Conservation (phyloP, 2,797 vertebrate species). For the Pseudochirops corinnae region DNA sequence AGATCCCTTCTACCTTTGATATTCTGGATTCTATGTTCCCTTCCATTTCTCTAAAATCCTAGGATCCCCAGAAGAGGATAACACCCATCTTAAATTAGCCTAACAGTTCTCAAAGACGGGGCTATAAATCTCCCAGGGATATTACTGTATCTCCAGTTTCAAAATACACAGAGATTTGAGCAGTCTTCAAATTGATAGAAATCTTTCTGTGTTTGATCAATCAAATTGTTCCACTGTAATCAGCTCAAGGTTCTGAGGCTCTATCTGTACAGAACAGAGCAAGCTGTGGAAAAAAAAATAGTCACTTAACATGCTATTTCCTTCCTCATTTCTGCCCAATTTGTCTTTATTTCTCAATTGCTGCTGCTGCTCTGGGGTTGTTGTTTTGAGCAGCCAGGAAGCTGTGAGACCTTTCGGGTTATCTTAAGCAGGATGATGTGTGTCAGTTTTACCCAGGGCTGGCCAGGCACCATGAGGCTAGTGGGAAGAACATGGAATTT, state of each 20-base stretch:
- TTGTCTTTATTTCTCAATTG: conserved; percentile 81
- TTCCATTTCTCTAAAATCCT: not conserved
- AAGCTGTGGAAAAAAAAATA: conserved; percentile 79
- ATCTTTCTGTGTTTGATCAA: conserved; percentile 74
- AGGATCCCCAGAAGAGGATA: not conserved
- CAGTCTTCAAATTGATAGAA: conserved; percentile 72
- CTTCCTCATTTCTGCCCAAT: conserved; percentile 84
- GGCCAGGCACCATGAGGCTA: not conserved
- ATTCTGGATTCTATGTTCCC: not conserved
- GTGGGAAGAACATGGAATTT: not conserved
- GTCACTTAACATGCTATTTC: conserved; percentile 83
- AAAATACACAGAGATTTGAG: conserved; percentile 71
- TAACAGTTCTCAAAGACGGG: not conserved
- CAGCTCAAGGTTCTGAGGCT: conserved; percentile 66
- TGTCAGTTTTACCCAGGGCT: conserved; percentile 29
- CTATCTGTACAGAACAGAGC: conserved; percentile 82
- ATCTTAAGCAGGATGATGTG: conserved; percentile 40
- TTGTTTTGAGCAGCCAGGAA: conserved; percentile 53
- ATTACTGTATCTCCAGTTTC: conserved; percentile 32
- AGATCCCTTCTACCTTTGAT: not conserved
- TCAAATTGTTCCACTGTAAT: conserved; percentile 81
- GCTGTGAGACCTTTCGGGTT: conserved; percentile 39
- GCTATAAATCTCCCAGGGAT: not conserved
- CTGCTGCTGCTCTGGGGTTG: conserved; percentile 60
- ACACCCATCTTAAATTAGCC: conserved; percentile 5